Conservation (phyloP, 2,113 vertebrate species). For the Phalacrocorax aristotelis region DNA sequence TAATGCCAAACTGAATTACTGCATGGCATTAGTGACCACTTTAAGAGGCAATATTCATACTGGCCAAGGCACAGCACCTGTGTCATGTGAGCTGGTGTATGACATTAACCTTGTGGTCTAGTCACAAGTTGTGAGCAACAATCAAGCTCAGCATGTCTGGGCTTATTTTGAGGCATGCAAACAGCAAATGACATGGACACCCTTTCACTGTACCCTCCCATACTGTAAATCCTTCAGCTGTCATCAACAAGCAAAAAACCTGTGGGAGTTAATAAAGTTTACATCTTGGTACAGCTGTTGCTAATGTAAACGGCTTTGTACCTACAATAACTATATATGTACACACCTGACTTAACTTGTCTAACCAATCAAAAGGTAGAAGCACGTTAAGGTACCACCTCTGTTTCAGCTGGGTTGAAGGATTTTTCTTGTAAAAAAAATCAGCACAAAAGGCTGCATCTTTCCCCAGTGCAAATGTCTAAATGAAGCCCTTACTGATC, state of each 20-base stretch:
- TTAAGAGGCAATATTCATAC: too few species aligned
- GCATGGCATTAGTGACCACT: fast-evolving
- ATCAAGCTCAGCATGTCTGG: neutral
- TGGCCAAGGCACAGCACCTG: too few species aligned
- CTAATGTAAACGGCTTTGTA: neutral
- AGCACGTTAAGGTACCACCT: neutral
- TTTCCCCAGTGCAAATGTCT: neutral
- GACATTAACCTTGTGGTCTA: neutral
- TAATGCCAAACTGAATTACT: neutral
- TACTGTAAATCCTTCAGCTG: neutral
- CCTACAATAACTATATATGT: neutral
- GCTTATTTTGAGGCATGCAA: neutral
- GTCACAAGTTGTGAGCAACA: neutral
- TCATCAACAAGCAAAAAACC: neutral
- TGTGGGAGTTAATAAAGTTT: neutral
- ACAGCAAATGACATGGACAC: neutral
- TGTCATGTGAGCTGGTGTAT: fast-evolving
- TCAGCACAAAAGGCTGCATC: neutral
- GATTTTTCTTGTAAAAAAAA: neutral
- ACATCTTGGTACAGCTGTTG: neutral
- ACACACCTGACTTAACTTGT: neutral
- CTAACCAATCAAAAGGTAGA: neutral
- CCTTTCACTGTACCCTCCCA: neutral
- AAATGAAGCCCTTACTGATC: neutral
- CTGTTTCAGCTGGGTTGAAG: neutral